Conservation (phyloP, 2,797 vertebrate genomes). For the Cyclura pinguis region DNA sequence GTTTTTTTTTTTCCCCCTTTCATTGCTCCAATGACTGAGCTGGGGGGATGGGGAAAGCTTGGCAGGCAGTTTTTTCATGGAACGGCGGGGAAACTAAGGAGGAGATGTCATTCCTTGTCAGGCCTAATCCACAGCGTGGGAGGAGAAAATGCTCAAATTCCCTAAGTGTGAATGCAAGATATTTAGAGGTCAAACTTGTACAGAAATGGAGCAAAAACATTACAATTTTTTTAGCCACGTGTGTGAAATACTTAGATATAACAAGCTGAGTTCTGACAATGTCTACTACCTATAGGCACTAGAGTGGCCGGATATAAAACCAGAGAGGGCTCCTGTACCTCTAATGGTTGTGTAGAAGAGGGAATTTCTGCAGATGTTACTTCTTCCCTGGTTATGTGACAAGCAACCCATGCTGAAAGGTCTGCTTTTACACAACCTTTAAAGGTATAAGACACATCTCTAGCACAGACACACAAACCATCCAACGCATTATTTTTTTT, state of each 20-base stretch:
- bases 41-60: not conserved
- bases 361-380: too few relatives aligned
- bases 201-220: not conserved
- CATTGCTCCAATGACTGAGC: not conserved
- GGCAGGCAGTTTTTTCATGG: not conserved
- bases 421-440: too few relatives aligned
- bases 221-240: not conserved
- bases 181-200: not conserved
- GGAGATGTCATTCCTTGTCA: not conserved
- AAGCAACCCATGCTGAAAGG: too few relatives aligned
- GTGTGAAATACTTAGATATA: not conserved
- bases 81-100: not conserved
- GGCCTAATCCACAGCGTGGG: not conserved
- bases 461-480: not conserved
- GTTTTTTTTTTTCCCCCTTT: not conserved
- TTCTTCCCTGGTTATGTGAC: too few relatives aligned
- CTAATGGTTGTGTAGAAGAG: too few relatives aligned
- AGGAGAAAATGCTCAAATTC: slow-evolving; percentile 27
- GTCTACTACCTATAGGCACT: too few relatives aligned
- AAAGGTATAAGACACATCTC: too few relatives aligned
- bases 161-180: not conserved
- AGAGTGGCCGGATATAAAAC: not conserved
- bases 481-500: not conserved
- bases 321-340: too few relatives aligned
- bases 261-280: too few relatives aligned